A percentile compares a stretch with the other conserved stretches of the same genome.
Evolutionary conservation across 1,140 invertebrate species (phyloP).

Genomic region (Micrasema minimum): DNA sequence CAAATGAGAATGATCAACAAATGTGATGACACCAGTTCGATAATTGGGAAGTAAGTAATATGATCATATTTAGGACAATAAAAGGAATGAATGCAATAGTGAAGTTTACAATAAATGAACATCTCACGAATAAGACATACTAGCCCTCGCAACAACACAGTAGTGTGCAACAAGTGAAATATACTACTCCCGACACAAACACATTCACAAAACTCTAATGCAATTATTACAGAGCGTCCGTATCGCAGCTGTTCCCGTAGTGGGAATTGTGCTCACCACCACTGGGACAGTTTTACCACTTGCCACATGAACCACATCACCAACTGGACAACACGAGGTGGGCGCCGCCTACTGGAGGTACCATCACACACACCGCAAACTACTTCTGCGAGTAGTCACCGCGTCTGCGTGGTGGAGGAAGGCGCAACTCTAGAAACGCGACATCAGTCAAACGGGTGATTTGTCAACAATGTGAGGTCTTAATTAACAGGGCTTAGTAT

Average conservation of each 20-base stretch:
- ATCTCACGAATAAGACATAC: slow-evolving; percentile 23
- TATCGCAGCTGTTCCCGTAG: slow-evolving; percentile 28
- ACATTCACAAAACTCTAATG: slow-evolving; percentile 12
- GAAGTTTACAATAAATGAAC: slow-evolving; percentile 29
- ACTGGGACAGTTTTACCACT: slow-evolving; percentile 4
- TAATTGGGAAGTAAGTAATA: no score
- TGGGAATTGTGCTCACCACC: background rate
- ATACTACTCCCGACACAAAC: background rate
- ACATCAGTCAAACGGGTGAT: slow-evolving; percentile 30
- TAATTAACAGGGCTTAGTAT: slow-evolving; percentile 28
- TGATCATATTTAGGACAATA: background rate
- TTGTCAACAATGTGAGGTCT: slow-evolving; percentile 43
- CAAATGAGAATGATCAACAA: no score
- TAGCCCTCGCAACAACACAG: background rate
- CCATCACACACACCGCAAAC: no score
- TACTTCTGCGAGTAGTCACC: no score
- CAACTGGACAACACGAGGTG: background rate
- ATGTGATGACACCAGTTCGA: no score
- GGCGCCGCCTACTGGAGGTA: background rate
- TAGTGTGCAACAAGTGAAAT: background rate
- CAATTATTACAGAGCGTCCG: slow-evolving; percentile 31
- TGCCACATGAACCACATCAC: slow-evolving; percentile 11
- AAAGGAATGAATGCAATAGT: slow-evolving; percentile 30
- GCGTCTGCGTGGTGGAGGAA: no score
- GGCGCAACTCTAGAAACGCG: slow-evolving; percentile 1